Evolutionary conservation across 2,797 vertebrate species (phyloP).

Genomic region (Ctenosaura bakeri): DNA sequence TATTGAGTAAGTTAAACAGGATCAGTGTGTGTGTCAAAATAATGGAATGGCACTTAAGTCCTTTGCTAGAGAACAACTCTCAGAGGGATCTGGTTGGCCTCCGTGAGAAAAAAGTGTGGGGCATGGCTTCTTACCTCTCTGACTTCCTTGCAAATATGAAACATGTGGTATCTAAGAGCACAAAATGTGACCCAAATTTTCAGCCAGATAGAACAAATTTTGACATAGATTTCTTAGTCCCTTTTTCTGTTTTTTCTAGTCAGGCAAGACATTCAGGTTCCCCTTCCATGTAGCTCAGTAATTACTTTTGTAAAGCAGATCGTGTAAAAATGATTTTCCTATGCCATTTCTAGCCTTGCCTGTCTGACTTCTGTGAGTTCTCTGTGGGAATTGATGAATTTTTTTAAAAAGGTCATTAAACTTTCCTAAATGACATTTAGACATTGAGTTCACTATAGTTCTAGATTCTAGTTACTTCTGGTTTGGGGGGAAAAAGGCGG

Average conservation of each 20-base stretch:
- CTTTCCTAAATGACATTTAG: neutral
- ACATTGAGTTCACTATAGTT: neutral
- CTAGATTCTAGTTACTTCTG: neutral
- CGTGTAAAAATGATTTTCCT: neutral
- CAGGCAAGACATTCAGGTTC: neutral
- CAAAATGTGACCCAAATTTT: neutral
- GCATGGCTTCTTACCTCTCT: neutral
- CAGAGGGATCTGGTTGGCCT: no score
- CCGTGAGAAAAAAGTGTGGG: no score
- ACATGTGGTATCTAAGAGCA: neutral
- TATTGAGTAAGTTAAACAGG: neutral
- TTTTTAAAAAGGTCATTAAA: neutral
- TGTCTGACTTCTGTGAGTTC: neutral
- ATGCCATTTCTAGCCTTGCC: neutral
- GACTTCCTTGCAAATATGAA: neutral
- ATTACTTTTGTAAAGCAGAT: neutral
- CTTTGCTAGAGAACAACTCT: no score
- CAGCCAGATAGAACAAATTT: neutral
- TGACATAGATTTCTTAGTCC: neutral
- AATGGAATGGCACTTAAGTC: neutral
- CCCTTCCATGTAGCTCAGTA: no score
- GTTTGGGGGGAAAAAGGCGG: no score
- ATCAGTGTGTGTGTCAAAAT: neutral
- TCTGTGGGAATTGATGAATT: neutral
- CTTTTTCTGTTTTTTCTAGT: neutral